Conservation (phyloP, 1,140 invertebrate species). For the Potamilus streckersoni region DNA sequence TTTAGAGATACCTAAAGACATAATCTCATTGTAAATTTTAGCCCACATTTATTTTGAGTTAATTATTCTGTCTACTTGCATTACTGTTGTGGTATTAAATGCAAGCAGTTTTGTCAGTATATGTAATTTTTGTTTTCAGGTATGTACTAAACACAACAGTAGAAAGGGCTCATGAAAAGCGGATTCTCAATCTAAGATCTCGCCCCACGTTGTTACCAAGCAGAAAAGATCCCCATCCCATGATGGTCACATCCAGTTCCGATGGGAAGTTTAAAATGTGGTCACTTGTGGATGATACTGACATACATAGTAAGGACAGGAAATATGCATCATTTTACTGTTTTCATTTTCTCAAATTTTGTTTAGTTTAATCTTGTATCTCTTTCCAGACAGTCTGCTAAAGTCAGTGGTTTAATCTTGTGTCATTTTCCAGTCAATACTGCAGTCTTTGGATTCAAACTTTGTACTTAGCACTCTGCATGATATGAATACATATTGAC, state of each 20-base stretch:
- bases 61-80: background rate
- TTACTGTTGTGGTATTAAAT: background rate
- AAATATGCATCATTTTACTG: too few species aligned
- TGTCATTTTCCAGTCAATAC: too few species aligned
- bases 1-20: background rate
- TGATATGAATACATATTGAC: too few species aligned
- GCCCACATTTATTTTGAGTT: background rate
- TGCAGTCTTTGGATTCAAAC: too few species aligned
- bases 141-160: slow-evolving; percentile 81
- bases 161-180: slow-evolving; percentile 78
- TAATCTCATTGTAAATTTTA: background rate
- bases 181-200: slow-evolving; percentile 75
- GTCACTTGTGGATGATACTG: slow-evolving; percentile 71
- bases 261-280: slow-evolving; percentile 83
- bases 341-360: too few species aligned
- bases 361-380: too few species aligned
- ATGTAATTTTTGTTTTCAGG: slow-evolving; percentile 66
- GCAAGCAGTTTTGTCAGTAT: background rate
- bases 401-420: too few species aligned
- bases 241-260: slow-evolving; percentile 76
- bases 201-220: slow-evolving; percentile 68
- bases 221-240: slow-evolving; percentile 28
- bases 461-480: too few species aligned
- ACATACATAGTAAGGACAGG: slow-evolving; percentile 58
- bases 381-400: too few species aligned